Conservation (phyloP, 2,113 vertebrate genomes). For the Istiophorus platypterus region DNA sequence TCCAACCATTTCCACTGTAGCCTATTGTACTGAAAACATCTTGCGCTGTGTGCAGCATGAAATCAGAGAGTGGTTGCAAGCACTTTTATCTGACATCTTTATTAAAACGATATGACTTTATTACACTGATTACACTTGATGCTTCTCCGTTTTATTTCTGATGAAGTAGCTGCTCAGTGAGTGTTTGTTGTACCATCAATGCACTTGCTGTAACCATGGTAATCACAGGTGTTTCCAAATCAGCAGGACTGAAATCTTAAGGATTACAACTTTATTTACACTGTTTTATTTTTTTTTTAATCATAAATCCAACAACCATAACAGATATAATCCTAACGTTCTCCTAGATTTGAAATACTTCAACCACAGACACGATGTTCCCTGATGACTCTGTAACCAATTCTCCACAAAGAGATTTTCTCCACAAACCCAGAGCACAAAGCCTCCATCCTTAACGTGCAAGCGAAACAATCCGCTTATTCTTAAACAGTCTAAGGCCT, state of each 20-base stretch:
- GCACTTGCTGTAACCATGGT: not conserved
- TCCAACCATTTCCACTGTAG: not conserved
- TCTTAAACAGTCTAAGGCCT: conserved; percentile 35
- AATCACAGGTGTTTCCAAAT: not conserved
- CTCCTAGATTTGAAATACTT: not conserved
- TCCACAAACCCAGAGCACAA: conserved; percentile 37
- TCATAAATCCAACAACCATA: conserved; percentile 5
- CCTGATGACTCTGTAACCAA: conserved; percentile 10
- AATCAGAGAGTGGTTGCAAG: not conserved
- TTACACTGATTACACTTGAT: not conserved
- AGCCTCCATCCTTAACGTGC: conserved; percentile 42
- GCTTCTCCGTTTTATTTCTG: not conserved
- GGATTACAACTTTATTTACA: not conserved
- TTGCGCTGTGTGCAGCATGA: not conserved
- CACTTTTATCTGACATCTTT: not conserved
- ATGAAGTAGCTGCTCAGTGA: not conserved
- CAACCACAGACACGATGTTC: not conserved
- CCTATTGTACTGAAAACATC: too few relatives aligned
- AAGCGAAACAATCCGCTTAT: conserved; percentile 56
- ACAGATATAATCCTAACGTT: not conserved
- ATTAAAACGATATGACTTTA: not conserved
- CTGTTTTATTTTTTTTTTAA: not conserved
- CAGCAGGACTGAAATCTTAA: not conserved
- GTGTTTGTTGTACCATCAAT: not conserved
- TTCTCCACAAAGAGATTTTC: conserved; percentile 38